Percentiles rank a stretch among this genome's conserved stretches.
Conservation (phyloP, 2,888 invertebrate genomes). For the Coelinius sp. region DNA sequence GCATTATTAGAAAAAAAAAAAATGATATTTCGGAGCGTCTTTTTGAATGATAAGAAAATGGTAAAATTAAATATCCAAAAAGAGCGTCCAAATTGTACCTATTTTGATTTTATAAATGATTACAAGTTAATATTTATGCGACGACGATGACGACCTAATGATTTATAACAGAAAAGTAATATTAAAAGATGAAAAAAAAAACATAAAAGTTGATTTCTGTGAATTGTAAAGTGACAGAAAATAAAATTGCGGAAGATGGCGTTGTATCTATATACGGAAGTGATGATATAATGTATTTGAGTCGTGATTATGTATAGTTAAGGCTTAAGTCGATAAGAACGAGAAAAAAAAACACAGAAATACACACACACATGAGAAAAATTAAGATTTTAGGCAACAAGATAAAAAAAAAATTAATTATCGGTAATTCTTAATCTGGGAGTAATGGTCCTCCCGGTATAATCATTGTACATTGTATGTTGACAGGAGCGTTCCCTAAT, state of each 20-base stretch:
- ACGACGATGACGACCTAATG: conserved; percentile 61
- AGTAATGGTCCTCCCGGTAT: conserved; percentile 56
- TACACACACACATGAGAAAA: conserved; percentile 24
- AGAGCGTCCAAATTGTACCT: conserved; percentile 70
- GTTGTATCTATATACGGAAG: conserved; percentile 67
- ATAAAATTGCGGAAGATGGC: conserved; percentile 23
- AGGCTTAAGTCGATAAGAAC: conserved; percentile 51
- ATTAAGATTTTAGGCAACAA: conserved; percentile 50
- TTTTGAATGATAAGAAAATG: conserved; percentile 57
- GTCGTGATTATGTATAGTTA: conserved; percentile 66
- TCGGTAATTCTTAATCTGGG: conserved; percentile 60
- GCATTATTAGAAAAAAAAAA: conserved; percentile 67
- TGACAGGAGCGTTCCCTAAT: conserved; percentile 60
- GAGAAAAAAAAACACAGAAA: conserved; percentile 30
- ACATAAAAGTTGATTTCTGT: conserved; percentile 34
- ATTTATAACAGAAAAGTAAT: conserved; percentile 47
- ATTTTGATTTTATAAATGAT: conserved; percentile 71
- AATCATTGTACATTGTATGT: conserved; percentile 69
- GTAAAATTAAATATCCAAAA: conserved; percentile 44
- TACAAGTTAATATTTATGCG: conserved; percentile 50
- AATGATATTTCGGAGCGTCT: conserved; percentile 54
- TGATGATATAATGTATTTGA: conserved; percentile 65
- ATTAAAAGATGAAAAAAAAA: conserved; percentile 42
- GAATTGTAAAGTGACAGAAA: conserved; percentile 47
- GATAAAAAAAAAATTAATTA: conserved; percentile 61